Conservation (phyloP, 2,113 vertebrate genomes). For the Oryzias javanicus region DNA sequence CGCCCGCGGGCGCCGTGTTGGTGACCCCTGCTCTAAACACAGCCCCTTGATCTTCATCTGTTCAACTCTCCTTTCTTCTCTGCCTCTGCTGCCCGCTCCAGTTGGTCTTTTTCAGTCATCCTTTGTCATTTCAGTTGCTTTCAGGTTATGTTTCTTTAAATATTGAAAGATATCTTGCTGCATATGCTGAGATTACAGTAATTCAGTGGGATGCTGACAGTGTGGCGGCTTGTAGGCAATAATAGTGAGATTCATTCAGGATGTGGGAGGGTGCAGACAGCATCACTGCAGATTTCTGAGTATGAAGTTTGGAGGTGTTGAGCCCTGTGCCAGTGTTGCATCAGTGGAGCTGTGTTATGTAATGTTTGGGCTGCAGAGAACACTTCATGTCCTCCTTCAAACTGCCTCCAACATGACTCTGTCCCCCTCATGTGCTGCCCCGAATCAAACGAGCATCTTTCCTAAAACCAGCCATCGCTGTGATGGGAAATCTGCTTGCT, state of each 20-base stretch:
- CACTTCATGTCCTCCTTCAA: slow-evolving; percentile 40
- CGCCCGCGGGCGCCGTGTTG: too few relatives aligned
- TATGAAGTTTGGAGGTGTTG: slow-evolving; percentile 63
- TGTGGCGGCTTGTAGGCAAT: slow-evolving; percentile 35
- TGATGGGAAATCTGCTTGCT: slow-evolving; percentile 56
- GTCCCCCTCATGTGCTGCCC: slow-evolving; percentile 30
- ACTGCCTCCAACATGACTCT: slow-evolving; percentile 39
- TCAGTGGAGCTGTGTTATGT: slow-evolving; percentile 59
- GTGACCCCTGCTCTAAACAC: too few relatives aligned
- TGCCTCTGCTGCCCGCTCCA: background rate
- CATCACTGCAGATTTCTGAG: slow-evolving; percentile 48
- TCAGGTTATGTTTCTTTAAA: slow-evolving; percentile 15
- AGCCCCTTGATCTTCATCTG: slow-evolving; percentile 49
- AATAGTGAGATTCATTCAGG: slow-evolving; percentile 37
- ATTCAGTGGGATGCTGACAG: slow-evolving; percentile 19
- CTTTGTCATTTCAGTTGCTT: slow-evolving; percentile 22
- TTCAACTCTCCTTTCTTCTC: slow-evolving; percentile 6
- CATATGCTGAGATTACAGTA: slow-evolving; percentile 15
- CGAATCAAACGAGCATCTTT: slow-evolving; percentile 52
- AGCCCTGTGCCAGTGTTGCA: slow-evolving; percentile 56
- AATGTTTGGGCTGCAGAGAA: slow-evolving; percentile 56
- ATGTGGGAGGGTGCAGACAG: slow-evolving; percentile 59
- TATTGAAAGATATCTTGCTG: slow-evolving; percentile 16
- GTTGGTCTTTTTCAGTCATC: slow-evolving; percentile 1
- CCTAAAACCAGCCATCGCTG: slow-evolving; percentile 47